Conservation (phyloP, 2,888 invertebrate genomes). For the Kryphioiulus occultus region DNA sequence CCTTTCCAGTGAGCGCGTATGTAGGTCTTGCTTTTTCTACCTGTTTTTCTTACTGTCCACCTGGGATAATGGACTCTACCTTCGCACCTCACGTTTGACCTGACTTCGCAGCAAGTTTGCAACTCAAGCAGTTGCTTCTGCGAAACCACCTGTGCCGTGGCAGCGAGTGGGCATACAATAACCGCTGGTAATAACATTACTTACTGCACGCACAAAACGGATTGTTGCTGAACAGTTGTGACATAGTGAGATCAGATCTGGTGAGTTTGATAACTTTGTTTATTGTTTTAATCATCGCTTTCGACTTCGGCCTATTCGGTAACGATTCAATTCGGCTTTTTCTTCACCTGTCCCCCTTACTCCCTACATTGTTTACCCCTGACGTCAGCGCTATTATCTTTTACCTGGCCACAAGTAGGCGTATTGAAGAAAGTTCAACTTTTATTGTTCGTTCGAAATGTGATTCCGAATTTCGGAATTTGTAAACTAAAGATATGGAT, state of each 20-base stretch:
- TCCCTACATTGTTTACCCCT: background rate
- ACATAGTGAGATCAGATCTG: background rate
- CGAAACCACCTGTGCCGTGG: background rate
- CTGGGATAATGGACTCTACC: conserved; percentile 14
- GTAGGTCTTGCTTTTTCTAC: background rate
- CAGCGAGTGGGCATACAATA: background rate
- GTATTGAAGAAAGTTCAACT: conserved; percentile 4
- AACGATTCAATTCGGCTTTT: background rate
- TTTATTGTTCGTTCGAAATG: background rate
- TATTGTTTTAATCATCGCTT: background rate
- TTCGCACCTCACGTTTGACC: background rate
- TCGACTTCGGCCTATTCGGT: background rate
- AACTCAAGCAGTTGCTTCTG: background rate
- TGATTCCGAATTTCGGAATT: background rate
- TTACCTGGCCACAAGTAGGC: background rate
- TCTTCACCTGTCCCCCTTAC: background rate
- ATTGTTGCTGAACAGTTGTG: too few relatives aligned
- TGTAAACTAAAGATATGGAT: background rate
- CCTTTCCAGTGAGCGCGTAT: background rate
- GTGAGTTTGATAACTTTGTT: background rate
- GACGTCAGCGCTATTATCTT: conserved; percentile 23
- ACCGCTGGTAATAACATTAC: background rate
- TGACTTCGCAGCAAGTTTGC: background rate
- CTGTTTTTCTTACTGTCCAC: background rate
- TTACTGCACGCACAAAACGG: background rate